phyloP scores from a whole-genome alignment of 2,113 vertebrate genomes.

The Monarcha castaneiventris region DNA sequence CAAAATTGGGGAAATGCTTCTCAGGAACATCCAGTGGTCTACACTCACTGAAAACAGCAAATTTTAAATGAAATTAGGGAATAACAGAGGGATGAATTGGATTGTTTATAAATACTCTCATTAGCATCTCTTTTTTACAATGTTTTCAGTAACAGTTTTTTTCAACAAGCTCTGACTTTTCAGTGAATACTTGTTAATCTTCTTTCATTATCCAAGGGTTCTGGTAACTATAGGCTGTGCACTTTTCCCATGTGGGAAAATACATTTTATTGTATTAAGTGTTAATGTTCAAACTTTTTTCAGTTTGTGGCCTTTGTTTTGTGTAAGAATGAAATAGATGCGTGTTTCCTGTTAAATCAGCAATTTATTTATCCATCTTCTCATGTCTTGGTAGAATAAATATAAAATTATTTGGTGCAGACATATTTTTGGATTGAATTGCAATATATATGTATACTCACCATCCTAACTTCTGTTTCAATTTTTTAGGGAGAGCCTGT shows the following conservation, averaged over 20 bases:
- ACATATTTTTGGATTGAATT: neutral
- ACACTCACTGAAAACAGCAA: neutral
- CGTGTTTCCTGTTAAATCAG: neutral
- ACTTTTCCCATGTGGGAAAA: neutral
- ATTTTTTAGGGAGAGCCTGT: slow-evolving; percentile 88
- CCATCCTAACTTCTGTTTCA: neutral
- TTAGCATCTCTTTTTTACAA: neutral
- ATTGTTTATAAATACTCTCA: neutral
- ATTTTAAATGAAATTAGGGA: neutral
- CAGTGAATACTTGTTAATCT: neutral
- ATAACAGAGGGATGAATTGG: neutral
- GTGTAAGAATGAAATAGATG: neutral
- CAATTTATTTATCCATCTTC: neutral
- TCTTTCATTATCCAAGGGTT: neutral
- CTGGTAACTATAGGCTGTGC: neutral
- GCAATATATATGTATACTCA: neutral
- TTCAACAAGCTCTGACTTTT: neutral
- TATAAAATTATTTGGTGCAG: neutral
- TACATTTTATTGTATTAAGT: neutral
- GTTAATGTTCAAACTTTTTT: neutral
- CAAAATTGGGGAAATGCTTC: neutral
- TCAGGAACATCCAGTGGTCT: neutral
- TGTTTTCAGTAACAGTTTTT: neutral
- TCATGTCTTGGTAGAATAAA: neutral
- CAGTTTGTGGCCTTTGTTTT: neutral